These are phyloP conservation scores for Poicephalus meyeri DNA, from an alignment of 2,113 vertebrate genomes.

Conservation along the genomic window DNA sequence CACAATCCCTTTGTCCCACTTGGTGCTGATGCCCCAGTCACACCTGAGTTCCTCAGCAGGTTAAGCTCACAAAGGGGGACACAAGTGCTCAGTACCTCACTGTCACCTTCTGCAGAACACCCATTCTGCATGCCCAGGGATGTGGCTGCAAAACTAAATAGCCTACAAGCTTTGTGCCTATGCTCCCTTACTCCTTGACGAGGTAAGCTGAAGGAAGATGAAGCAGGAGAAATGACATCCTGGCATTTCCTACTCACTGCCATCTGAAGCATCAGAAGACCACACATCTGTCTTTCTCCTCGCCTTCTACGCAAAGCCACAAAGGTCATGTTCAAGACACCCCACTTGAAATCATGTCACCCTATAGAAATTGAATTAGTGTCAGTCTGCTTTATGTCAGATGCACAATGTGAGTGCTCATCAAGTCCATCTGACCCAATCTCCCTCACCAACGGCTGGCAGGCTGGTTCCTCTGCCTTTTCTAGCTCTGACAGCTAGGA, in stretches of 20 bases:
- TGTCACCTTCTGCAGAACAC: not conserved
- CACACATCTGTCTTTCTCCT: not conserved
- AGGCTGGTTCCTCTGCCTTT: not conserved
- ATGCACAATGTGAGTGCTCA: fast-evolving
- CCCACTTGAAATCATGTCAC: not conserved
- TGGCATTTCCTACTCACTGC: not conserved
- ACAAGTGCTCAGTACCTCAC: not conserved
- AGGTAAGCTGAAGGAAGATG: not conserved
- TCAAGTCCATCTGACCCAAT: not conserved
- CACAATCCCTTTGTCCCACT: not conserved
- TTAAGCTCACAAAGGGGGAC: fast-evolving
- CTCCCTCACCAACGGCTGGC: not conserved
- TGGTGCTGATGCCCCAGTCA: not conserved
- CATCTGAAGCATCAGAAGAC: not conserved
- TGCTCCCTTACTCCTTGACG: not conserved
- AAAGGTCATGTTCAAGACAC: not conserved
- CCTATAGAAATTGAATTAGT: not conserved
- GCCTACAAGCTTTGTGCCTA: not conserved
- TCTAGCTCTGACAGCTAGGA: not conserved
- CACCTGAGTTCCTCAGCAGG: not conserved
- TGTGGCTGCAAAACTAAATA: not conserved
- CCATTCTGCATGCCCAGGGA: not conserved
- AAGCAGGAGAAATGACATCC: not conserved
- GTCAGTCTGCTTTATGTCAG: not conserved
- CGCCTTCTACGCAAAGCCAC: not conserved